These are phyloP conservation scores for Cataglyphis cursor DNA, from an alignment of 2,888 invertebrate species.

Conservation along the genomic window DNA sequence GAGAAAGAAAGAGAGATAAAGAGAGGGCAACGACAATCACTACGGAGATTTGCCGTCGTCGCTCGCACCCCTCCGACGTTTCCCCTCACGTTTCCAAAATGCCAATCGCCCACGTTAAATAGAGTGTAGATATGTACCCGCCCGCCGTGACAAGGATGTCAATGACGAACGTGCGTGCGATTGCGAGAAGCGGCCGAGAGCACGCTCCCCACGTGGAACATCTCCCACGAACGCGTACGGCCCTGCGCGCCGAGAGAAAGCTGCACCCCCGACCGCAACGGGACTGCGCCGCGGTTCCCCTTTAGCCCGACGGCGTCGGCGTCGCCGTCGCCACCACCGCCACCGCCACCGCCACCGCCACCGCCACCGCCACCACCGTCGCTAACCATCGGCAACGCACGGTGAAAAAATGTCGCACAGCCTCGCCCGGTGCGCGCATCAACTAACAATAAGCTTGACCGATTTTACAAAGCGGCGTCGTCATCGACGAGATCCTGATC, in stretches of 20 bases:
- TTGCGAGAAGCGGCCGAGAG: slow-evolving; percentile 62
- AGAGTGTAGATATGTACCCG: background rate
- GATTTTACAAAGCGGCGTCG: background rate
- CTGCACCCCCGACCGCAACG: slow-evolving; percentile 80
- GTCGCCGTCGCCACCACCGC: slow-evolving; percentile 64
- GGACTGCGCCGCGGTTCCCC: slow-evolving; percentile 80
- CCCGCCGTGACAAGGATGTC: slow-evolving; percentile 11
- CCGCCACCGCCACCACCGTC: background rate
- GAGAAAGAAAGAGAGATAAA: slow-evolving; percentile 25
- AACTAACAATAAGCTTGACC: background rate
- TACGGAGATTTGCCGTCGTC: slow-evolving; percentile 26
- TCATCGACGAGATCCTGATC: background rate
- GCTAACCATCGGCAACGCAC: slow-evolving; percentile 32
- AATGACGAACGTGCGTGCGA: slow-evolving; percentile 41
- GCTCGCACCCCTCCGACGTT: slow-evolving; percentile 23
- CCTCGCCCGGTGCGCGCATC: slow-evolving; percentile 44
- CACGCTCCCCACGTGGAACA: slow-evolving; percentile 85
- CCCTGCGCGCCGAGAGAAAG: slow-evolving; percentile 70
- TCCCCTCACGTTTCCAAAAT: slow-evolving; percentile 45
- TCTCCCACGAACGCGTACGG: slow-evolving; percentile 75
- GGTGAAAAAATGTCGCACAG: slow-evolving; percentile 61
- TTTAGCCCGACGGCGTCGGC: slow-evolving; percentile 70
- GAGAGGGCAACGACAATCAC: slow-evolving; percentile 54
- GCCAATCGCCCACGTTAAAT: slow-evolving; percentile 23
- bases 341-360: slow-evolving; percentile 38